phyloP scores from a whole-genome alignment of 2,888 invertebrate species.

The Branchinecta sandiegonensis region DNA sequence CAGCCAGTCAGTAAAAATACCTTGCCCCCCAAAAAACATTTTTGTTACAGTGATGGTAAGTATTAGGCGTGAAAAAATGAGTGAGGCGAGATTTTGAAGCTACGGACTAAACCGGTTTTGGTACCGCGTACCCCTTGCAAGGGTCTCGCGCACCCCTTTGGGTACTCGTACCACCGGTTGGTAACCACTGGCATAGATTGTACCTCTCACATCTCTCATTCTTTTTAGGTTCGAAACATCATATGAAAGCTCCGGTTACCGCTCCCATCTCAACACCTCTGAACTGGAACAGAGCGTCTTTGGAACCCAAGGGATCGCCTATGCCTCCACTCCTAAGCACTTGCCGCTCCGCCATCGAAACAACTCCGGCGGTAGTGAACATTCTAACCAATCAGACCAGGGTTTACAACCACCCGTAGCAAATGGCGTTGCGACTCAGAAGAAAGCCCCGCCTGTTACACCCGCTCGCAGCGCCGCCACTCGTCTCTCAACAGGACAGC shows the following conservation, averaged over 20 bases:
- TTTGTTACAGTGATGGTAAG: no score
- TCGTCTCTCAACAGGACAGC: neutral
- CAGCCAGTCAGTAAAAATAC: no score
- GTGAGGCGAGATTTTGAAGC: no score
- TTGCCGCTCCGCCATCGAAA: neutral
- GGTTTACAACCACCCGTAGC: neutral
- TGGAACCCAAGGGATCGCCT: neutral
- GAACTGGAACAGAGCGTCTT: neutral
- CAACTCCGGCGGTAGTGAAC: slow-evolving; percentile 10
- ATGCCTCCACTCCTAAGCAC: neutral
- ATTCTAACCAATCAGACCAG: neutral
- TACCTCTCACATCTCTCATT: neutral
- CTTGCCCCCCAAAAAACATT: no score
- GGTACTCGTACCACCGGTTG: no score
- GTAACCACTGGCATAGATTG: no score
- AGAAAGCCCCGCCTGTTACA: slow-evolving; percentile 6
- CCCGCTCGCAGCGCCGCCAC: slow-evolving; percentile 15
- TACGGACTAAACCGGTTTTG: no score
- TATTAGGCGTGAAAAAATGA: no score
- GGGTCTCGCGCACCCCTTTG: no score
- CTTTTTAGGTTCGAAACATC: neutral
- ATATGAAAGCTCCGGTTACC: neutral
- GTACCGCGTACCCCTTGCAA: no score
- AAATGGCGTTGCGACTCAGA: neutral
- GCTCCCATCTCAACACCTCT: neutral